phyloP scores from a whole-genome alignment of 2,113 vertebrate species.

The Heliornis fulica region DNA sequence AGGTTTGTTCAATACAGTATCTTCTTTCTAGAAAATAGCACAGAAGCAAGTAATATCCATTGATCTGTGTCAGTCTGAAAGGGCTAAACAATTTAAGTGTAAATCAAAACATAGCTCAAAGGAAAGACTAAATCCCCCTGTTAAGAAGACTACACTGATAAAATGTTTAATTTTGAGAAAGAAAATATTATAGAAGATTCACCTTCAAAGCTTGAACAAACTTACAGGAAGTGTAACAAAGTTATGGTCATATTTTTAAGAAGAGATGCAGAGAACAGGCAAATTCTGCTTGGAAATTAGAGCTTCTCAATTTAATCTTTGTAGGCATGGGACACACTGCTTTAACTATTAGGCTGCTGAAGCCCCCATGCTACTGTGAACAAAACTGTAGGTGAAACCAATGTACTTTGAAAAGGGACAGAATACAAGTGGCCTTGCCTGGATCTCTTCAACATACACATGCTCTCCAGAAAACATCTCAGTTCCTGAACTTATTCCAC shows the following conservation, averaged over 20 bases:
- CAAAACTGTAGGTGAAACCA: background rate
- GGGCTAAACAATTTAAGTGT: background rate
- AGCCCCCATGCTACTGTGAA: background rate
- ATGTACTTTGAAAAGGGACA: background rate
- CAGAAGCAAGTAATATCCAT: background rate
- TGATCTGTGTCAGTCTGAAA: background rate
- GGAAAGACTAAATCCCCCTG: background rate
- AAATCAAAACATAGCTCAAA: background rate
- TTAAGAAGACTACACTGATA: background rate
- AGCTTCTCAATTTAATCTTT: background rate
- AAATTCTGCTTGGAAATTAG: background rate
- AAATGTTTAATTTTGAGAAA: background rate
- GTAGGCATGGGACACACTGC: rapidly evolving
- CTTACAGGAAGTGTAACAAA: background rate
- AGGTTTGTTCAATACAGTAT: background rate
- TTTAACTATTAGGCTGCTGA: background rate
- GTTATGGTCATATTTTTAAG: background rate
- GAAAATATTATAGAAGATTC: background rate
- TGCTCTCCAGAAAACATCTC: background rate
- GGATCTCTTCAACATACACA: background rate
- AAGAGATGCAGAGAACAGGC: background rate
- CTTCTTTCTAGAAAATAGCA: background rate
- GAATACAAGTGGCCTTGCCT: background rate
- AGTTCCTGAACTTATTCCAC: background rate
- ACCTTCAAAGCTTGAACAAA: background rate